Conservation (phyloP, 1,140 invertebrate genomes). For the Phymorhynchus buccinoides region DNA sequence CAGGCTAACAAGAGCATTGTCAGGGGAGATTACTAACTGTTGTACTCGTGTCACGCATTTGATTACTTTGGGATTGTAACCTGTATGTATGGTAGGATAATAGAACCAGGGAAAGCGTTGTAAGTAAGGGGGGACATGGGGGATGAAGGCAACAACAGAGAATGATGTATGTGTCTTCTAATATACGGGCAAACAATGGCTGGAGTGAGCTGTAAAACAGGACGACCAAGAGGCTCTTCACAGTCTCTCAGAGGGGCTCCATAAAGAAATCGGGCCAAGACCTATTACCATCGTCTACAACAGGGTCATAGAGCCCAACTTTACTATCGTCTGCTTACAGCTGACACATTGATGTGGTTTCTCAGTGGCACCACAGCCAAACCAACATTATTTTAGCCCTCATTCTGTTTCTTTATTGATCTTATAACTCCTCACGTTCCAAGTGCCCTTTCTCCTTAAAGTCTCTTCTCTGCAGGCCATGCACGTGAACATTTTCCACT, state of each 20-base stretch:
- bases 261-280: conserved; percentile 9
- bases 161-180: conserved; percentile 38
- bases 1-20: conserved; percentile 1
- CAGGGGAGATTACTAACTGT: conserved; percentile 34
- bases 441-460: too few relatives aligned
- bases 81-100: neutral
- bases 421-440: too few relatives aligned
- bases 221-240: neutral
- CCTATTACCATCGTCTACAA: conserved; percentile 19
- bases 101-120: too few relatives aligned
- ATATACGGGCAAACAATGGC: conserved; percentile 38
- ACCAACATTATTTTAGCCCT: too few relatives aligned
- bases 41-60: conserved; percentile 32
- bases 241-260: neutral
- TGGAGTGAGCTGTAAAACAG: conserved; percentile 21
- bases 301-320: too few relatives aligned
- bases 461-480: too few relatives aligned
- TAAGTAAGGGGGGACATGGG: conserved; percentile 10
- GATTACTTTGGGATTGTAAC: conserved; percentile 31
- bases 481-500: too few relatives aligned
- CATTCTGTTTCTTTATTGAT: too few relatives aligned
- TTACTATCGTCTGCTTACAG: conserved; percentile 7
- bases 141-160: neutral
- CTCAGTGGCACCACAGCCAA: neutral
- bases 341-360: neutral